phyloP scores from a whole-genome alignment of 2,113 vertebrate species.

The Rhinoderma darwinii region DNA sequence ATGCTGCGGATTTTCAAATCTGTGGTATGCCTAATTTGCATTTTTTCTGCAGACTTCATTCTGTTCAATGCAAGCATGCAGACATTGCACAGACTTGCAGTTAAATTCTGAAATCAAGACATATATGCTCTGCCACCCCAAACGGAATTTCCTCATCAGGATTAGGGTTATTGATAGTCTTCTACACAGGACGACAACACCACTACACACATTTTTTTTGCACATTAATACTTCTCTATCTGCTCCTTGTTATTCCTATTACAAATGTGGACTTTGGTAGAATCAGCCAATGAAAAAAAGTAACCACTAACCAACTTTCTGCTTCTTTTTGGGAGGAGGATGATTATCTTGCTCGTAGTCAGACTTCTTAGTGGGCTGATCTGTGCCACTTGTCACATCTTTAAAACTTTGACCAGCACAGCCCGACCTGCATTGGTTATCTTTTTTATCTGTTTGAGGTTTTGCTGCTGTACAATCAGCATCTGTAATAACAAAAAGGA shows the following conservation, averaged over 20 bases:
- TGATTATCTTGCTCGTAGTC: slow-evolving; percentile 5
- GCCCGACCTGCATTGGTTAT: background rate
- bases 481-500: background rate
- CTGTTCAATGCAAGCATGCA: too few relatives aligned
- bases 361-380: background rate
- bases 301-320: slow-evolving; percentile 29
- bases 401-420: background rate
- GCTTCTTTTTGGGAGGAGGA: slow-evolving; percentile 50
- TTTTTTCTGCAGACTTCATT: background rate
- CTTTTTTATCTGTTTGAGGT: background rate
- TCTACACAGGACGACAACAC: background rate
- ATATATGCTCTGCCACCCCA: background rate
- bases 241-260: background rate
- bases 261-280: background rate
- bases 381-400: background rate
- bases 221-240: too few relatives aligned
- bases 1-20: too few relatives aligned
- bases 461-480: background rate
- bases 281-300: background rate
- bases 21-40: too few relatives aligned
- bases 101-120: background rate
- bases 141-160: background rate
- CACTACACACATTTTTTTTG: background rate
- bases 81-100: too few relatives aligned
- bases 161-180: too few relatives aligned